A percentile compares a stretch with the other conserved stretches of the same genome.
Conservation (phyloP, 2,888 invertebrate genomes). For the Alloscopus bannaensis region DNA sequence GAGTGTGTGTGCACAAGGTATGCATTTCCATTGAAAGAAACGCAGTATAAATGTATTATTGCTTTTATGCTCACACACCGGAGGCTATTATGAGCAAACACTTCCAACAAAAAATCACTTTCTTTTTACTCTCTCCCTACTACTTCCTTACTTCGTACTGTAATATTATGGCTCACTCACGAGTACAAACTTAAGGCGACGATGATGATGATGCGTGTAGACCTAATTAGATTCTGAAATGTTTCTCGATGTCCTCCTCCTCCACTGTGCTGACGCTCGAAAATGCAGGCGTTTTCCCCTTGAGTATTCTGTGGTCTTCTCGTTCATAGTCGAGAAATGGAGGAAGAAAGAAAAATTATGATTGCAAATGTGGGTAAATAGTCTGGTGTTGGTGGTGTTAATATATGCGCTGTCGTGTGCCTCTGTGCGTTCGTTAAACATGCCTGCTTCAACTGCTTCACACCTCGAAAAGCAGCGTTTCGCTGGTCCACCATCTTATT, state of each 20-base stretch:
- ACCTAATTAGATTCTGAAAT: constrained; percentile 56
- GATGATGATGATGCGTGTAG: constrained; percentile 4
- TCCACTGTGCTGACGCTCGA: too few relatives aligned
- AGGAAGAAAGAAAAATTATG: constrained; percentile 56
- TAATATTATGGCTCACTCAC: constrained; percentile 1
- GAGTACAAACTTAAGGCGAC: background rate
- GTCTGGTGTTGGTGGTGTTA: constrained; percentile 35
- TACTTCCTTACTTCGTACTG: constrained; percentile 38
- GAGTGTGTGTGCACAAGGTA: too few relatives aligned
- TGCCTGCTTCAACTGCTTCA: too few relatives aligned
- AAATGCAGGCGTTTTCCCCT: constrained; percentile 16
- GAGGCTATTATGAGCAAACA: background rate
- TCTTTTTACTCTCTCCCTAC: constrained; percentile 24
- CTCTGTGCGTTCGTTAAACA: too few relatives aligned
- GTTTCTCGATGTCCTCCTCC: constrained; percentile 3
- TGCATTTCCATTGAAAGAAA: too few relatives aligned
- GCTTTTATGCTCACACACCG: background rate
- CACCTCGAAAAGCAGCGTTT: constrained; percentile 7
- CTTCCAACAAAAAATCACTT: constrained; percentile 36
- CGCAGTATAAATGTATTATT: too few relatives aligned
- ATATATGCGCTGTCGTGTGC: constrained; percentile 55
- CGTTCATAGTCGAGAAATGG: constrained; percentile 1
- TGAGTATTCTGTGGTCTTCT: constrained; percentile 3
- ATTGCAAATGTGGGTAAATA: constrained; percentile 61
- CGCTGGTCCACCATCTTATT: constrained; percentile 12